Conservation (phyloP, 2,113 vertebrate genomes). For the Telmatochromis sp. region DNA sequence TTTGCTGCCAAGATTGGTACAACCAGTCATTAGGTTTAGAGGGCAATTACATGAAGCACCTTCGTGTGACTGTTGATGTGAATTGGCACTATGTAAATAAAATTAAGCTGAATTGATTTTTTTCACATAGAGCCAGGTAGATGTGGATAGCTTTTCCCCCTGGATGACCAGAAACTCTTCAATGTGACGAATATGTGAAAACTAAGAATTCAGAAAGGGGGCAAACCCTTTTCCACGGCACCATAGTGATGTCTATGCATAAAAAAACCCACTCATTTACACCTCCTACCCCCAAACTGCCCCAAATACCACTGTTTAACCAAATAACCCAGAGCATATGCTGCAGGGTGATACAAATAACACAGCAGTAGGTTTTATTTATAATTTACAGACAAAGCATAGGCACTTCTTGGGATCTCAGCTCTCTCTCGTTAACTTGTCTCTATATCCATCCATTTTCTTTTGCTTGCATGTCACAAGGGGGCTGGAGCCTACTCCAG, state of each 20-base stretch:
- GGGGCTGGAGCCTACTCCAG: background rate
- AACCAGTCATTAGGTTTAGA: background rate
- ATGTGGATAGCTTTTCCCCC: background rate
- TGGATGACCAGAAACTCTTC: background rate
- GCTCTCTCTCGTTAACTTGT: background rate
- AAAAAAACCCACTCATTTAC: background rate
- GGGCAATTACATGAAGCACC: background rate
- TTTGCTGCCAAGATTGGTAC: background rate
- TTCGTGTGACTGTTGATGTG: background rate
- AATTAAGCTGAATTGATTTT: background rate
- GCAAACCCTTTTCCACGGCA: background rate
- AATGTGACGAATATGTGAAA: background rate
- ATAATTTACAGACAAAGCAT: background rate
- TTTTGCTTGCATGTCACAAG: background rate
- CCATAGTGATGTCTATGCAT: background rate
- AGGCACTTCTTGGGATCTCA: background rate
- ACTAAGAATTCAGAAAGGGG: background rate
- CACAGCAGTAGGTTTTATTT: background rate
- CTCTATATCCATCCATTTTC: background rate
- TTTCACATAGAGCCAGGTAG: background rate
- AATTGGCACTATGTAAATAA: background rate
- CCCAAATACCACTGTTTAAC: background rate
- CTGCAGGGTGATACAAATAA: background rate
- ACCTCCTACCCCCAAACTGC: background rate
- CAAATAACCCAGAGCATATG: background rate